Evolutionary conservation across 2,113 vertebrate species (phyloP), one percentile per base, ranked within the genome.

Genomic region (Rostratula benghalensis): DNA sequence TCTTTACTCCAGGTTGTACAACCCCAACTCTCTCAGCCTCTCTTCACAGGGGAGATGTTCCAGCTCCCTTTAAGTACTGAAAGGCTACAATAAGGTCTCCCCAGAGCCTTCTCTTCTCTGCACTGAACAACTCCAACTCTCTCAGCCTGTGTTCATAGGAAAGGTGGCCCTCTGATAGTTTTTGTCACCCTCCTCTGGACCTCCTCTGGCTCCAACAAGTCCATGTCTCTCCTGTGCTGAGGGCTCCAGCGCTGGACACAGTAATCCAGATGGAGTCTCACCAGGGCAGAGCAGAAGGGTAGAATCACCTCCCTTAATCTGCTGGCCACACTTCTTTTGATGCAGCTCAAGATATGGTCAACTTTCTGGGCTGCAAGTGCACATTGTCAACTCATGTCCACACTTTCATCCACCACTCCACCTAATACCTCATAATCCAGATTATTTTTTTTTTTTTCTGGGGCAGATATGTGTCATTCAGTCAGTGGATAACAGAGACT

Each of bases 391-490:
- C 23, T n/a, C 23, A 25, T 43, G 30, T 73, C 31, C 39, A 45
- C 10, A 20, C 41, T 64, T 64, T 41, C 61, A 41, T 67, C 14
- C 15, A 46, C 64, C 64, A 46, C 30, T 67, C 45, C 21, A 23
- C 30, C 21, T 33, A n/a, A 9, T 24, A 80, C 9, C 11, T 39
- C n/a, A n/a, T n/a, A n/a, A n/a, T n/a, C n/a, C n/a, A n/a, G n/a
- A n/a, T n/a, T n/a, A n/a, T n/a, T n/a, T n/a, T n/a, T n/a, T n/a
- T n/a, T n/a, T n/a, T n/a, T 75, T 96, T 86, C 50, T 70, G 35
- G 77, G 43, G 24, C 61, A 94, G 94, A 93, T 93, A 51, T 75
- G 81, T 76, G 20, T 87, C 31, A 70, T 73, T 93, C 61, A 71
- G 46, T 63, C 76, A 79, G 69, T 63, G 60, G 39, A 71, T 90